Percentiles rank a stretch among this genome's conserved stretches.
phyloP scores from a whole-genome alignment of 2,113 vertebrate genomes.

The Perccottus glenii region DNA sequence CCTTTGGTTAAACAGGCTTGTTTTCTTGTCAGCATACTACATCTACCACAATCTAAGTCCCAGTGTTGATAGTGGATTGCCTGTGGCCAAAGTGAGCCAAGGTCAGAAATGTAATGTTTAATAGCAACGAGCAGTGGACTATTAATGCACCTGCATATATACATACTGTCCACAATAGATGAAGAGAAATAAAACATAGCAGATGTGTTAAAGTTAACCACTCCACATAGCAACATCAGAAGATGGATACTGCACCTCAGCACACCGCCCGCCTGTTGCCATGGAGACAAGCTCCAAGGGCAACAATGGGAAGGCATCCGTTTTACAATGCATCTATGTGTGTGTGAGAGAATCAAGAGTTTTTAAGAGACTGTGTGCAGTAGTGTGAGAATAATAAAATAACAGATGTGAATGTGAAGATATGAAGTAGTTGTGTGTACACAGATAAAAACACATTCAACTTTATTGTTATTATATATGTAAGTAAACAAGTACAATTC shows the following conservation, averaged over 20 bases:
- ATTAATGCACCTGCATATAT: slow-evolving; percentile 15
- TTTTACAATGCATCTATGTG: slow-evolving; percentile 26
- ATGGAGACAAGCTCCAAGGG: slow-evolving; percentile 75
- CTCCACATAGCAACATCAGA: slow-evolving; percentile 57
- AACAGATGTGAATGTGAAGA: slow-evolving; percentile 9
- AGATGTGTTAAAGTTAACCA: slow-evolving; percentile 67
- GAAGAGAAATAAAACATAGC: slow-evolving; percentile 10
- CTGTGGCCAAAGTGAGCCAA: slow-evolving; percentile 48
- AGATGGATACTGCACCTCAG: slow-evolving; percentile 61
- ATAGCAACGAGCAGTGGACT: slow-evolving; percentile 6
- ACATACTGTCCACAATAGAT: slow-evolving; percentile 17
- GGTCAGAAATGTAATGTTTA: slow-evolving; percentile 32
- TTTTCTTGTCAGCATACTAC: slow-evolving; percentile 50
- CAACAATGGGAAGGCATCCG: slow-evolving; percentile 55
- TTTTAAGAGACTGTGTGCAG: slow-evolving; percentile 25
- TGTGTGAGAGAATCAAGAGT: slow-evolving; percentile 30
- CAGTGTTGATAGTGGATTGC: slow-evolving; percentile 39
- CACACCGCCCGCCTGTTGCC: slow-evolving; percentile 71
- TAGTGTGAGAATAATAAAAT: background rate
- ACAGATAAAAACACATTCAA: too few species aligned
- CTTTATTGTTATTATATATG: too few species aligned
- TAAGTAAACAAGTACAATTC: background rate
- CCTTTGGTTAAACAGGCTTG: slow-evolving; percentile 53
- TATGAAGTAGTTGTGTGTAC: background rate
- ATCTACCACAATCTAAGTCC: slow-evolving; percentile 43